Percentiles rank a stretch among this genome's conserved stretches.
Evolutionary conservation across 2,113 vertebrate genomes (phyloP).

Genomic region (Plestiodon gilberti): DNA sequence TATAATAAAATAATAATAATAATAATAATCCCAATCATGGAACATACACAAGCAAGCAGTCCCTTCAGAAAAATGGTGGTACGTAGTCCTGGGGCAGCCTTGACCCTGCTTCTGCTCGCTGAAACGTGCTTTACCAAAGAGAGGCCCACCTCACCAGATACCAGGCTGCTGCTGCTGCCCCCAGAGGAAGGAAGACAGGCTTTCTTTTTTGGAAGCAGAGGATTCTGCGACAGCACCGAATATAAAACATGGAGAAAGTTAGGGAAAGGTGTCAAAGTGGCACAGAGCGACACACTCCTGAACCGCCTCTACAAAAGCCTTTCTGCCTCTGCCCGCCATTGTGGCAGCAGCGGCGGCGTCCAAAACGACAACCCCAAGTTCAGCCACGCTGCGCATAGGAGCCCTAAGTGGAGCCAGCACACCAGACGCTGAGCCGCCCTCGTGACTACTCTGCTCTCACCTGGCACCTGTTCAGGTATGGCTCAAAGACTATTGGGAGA

Average conservation of each 20-base stretch:
- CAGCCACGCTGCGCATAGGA: not conserved
- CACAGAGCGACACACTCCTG: not conserved
- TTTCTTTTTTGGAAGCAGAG: not conserved
- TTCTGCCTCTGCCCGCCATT: too few relatives aligned
- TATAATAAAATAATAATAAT: too few relatives aligned
- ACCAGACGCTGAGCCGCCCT: conserved; percentile 20
- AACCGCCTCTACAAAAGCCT: not conserved
- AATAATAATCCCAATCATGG: conserved; percentile 14
- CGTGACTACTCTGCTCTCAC: conserved; percentile 16
- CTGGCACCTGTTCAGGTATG: conserved; percentile 33
- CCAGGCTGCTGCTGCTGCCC: not conserved
- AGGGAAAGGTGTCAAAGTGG: not conserved
- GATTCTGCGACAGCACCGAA: too few relatives aligned
- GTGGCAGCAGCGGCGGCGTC: not conserved
- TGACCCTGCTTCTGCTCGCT: not conserved
- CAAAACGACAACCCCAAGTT: not conserved
- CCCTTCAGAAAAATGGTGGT: not conserved
- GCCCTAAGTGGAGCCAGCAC: not conserved
- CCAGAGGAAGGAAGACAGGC: not conserved
- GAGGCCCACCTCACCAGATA: too few relatives aligned
- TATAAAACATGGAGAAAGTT: not conserved
- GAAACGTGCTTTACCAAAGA: not conserved
- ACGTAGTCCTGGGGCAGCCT: not conserved
- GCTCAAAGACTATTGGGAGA: conserved; percentile 48
- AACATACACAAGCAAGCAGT: not conserved